Evolutionary conservation across 2,113 vertebrate species (phyloP).

Genomic region (Mus pahari): DNA sequence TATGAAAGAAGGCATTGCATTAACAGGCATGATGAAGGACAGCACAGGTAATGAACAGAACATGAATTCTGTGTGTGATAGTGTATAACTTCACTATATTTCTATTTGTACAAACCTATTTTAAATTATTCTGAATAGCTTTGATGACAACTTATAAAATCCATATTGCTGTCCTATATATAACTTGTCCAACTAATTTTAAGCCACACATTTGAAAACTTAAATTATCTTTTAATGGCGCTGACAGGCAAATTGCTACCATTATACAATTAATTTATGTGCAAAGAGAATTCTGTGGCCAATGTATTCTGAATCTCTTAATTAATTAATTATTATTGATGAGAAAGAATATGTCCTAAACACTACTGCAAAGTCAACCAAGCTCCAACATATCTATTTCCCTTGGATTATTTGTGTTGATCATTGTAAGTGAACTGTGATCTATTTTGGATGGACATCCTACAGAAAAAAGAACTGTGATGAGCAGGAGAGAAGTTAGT

Average conservation of each 20-base stretch:
- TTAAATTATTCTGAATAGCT: not conserved
- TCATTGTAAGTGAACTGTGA: not conserved
- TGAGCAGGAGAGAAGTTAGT: not conserved
- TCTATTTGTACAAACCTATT: conserved; percentile 3
- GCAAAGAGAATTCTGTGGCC: not conserved
- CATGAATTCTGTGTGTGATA: not conserved
- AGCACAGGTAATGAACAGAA: not conserved
- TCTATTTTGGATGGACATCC: not conserved
- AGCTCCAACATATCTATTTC: conserved; percentile 11
- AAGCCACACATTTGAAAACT: not conserved
- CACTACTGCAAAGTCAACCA: not conserved
- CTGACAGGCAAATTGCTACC: conserved; percentile 15
- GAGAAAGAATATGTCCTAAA: not conserved
- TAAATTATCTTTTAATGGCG: not conserved
- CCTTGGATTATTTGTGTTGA: not conserved
- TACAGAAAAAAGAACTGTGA: not conserved
- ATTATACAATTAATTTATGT: not conserved
- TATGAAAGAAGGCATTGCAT: not conserved
- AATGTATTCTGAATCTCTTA: not conserved
- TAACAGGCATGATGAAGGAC: not conserved
- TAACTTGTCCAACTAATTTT: not conserved
- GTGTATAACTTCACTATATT: not conserved
- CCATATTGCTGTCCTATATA: not conserved
- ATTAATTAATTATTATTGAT: not conserved
- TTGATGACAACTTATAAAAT: not conserved